Base-by-base conservation (phyloP, 2,888 invertebrate species). In the Pollenia griseotomentosa region DNA sequence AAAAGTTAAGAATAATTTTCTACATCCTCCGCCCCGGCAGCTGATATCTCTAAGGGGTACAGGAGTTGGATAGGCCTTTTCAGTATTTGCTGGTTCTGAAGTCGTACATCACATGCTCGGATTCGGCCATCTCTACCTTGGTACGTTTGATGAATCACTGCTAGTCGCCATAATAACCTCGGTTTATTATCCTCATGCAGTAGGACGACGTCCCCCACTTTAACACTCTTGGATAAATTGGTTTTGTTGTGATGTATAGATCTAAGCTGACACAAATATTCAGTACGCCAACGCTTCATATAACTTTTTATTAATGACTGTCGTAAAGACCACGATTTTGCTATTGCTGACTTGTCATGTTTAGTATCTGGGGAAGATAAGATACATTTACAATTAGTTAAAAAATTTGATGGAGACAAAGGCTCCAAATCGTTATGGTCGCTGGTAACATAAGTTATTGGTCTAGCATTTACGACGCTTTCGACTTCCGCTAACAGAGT, bases 41-140 rank as follows among this genome's bases (percentile, higher is more conserved):
- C 33, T 65, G 65, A 48, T 53, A 75, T 75, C 48, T 75, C 53
- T 12, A 75, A 70, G 8, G 57, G 65, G 59, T 83, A 81, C 11
- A 86, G 53, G 1, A 83, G 71, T 57, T 83, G 71, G 65, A 80
- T 42, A 42, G 83, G 83, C 40, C 81, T 83, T 78, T 74, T 75
- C 23, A 87, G 63, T 55, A 55, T 65, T 19, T 78, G 53, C 46
- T 75, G 75, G 46, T 73, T 87, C 4, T 63, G 65, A 42, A 83
- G 19, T 19, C 19, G 19, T 19, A 19, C 19, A 19, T 19, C 19
- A 19, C 19, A 19, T 2, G 19, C 19, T 19, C 19, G 19, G 19
- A 19, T 59, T 44, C 77, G 78, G 9, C 83, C 79, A 55, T 85
- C 87, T 75, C 83, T 78, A 65, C 87, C 82, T 65, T 82, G 79